Conservation (phyloP, 1,140 invertebrate species). For the Pseudomyrmex cubaensis region DNA sequence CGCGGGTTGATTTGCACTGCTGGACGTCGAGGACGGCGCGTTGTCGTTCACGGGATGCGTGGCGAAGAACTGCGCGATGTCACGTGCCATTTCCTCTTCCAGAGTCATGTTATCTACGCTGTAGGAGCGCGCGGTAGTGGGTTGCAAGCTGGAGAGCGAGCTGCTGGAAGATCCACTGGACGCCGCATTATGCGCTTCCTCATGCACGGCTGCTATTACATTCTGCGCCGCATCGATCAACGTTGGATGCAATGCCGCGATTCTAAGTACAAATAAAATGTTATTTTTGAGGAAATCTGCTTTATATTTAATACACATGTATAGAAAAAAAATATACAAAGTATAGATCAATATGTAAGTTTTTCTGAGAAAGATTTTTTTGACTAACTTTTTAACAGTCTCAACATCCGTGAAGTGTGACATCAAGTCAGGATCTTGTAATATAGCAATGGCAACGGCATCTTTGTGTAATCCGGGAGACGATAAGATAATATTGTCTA, state of each 20-base stretch:
- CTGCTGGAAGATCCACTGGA: constrained; percentile 74
- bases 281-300: neutral
- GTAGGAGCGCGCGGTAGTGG: constrained; percentile 83
- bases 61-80: constrained; percentile 85
- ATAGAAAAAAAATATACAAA: too few species aligned
- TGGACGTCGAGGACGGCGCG: constrained; percentile 74
- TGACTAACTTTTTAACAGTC: constrained; percentile 83
- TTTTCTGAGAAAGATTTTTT: too few species aligned
- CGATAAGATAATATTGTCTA: constrained; percentile 86
- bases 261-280: constrained; percentile 73
- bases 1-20: neutral
- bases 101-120: constrained; percentile 86
- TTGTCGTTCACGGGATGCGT: constrained; percentile 75
- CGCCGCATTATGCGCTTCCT: constrained; percentile 81
- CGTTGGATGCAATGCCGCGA: constrained; percentile 84
- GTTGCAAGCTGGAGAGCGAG: constrained; percentile 72
- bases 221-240: constrained; percentile 85
- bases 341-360: too few species aligned
- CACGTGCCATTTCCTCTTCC: constrained; percentile 86
- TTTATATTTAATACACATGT: too few species aligned
- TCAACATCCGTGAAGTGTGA: constrained; percentile 85
- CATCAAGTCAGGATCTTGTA: constrained; percentile 87
- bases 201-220: constrained; percentile 85
- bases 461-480: constrained; percentile 85
- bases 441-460: constrained; percentile 86